Base-by-base conservation (phyloP, 2,888 invertebrate species). In the Leptarthrus brevirostris region DNA sequence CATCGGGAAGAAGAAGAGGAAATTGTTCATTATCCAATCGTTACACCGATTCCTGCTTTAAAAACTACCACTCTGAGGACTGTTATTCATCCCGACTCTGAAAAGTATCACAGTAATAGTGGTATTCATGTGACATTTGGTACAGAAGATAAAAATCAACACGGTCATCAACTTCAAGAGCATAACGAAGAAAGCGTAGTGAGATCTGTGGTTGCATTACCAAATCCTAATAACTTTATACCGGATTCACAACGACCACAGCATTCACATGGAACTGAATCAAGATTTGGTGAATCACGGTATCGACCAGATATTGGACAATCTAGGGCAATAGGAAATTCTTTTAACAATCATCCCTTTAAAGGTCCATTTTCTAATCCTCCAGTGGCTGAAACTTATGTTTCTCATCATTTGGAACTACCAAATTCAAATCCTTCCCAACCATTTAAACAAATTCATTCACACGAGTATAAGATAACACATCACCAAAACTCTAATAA, bases 71-170 rank as follows among this genome's bases (percentile, higher is more conserved):
- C 95, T 0, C 83, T 94, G 69, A 87, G 95, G 80, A 92, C 95
- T 0, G 91, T 95, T 44, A 95, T 95, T 69, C 91, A 92, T 79
- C 95, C 95, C 0, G 95, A 95, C 80, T 94, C 94, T 1, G 94
- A 95, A 84, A 88, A 90, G 12, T 94, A 92, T 79, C 93, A 94
- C 79, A 92, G 92, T 76, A 90, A 92, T 76, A 92, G 92, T 78
- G 93, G 93, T 66, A 91, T 95, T 1, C 92, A 91, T 80, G 91
- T 95, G 1, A 93, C 94, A 4, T 95, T 95, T 79, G 94, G 93
- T 0, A 90, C 92, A 77, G 87, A 88, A 74, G 86, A 87, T 73
- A 84, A 85, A 53, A 85, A 80, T 0, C 84, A 84, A 34, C 77
- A 84, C 2, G 84, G 83, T 0, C 83, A 87, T 77, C 83, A 86